A percentile compares a stretch with the other conserved stretches of the same genome.
These are phyloP conservation scores for Cactoblastis cactorum DNA, from an alignment of 2,888 invertebrate genomes.

Conservation along the genomic window DNA sequence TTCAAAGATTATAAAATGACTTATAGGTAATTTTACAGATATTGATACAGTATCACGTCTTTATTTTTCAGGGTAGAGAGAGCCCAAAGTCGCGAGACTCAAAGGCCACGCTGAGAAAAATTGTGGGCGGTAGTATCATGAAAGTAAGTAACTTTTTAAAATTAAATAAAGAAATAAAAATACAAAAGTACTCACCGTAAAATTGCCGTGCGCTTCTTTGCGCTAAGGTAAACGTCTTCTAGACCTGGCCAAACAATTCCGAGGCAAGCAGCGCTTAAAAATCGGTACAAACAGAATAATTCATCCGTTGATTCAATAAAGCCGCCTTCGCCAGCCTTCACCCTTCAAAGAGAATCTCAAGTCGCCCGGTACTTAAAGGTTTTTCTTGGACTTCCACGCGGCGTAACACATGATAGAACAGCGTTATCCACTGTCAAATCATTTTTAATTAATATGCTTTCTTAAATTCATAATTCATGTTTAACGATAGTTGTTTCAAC, in stretches of 20 bases:
- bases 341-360: constrained; percentile 56
- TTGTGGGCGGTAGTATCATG: too few species aligned
- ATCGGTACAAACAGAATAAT: constrained; percentile 71
- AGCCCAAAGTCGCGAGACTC: too few species aligned
- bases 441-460: too few species aligned
- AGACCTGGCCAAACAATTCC: constrained; percentile 37
- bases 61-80: too few species aligned
- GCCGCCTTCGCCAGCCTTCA: constrained; percentile 33
- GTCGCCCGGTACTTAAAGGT: constrained; percentile 43
- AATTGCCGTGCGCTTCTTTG: constrained; percentile 18
- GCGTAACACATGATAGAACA: constrained; percentile 20
- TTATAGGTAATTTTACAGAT: too few species aligned
- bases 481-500: too few species aligned
- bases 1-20: too few species aligned
- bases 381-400: constrained; percentile 49
- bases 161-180: background rate
- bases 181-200: background rate
- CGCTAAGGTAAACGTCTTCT: constrained; percentile 25
- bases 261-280: constrained; percentile 42
- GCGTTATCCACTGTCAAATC: too few species aligned
- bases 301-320: constrained; percentile 59
- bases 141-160: too few species aligned
- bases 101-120: too few species aligned
- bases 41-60: too few species aligned
- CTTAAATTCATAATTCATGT: too few species aligned